Evolutionary conservation across 2,797 vertebrate genomes (phyloP), one percentile per base, ranked within the genome.

Genomic region (Euthynnus affinis): DNA sequence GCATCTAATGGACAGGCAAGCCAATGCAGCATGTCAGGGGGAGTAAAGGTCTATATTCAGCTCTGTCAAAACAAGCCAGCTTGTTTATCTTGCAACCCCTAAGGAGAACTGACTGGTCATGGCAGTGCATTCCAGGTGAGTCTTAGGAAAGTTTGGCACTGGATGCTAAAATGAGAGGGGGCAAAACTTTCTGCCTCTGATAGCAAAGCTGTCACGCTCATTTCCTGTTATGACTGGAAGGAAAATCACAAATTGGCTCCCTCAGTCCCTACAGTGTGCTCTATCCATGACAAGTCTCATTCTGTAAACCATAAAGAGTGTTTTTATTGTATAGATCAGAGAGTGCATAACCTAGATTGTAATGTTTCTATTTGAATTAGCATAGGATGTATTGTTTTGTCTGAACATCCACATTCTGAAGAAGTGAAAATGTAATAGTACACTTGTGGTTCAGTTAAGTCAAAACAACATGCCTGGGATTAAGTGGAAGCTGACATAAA

Each of bases 1-100:
- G 86, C 86, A 81, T 91, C 88, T 89, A 91, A 92, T 90, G 88
- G 91, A 92, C 88, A 91, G 80, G 69, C 60, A 86, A 87, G 89
- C 80, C 87, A 80, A 90, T 87, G 72, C 87, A 85, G 87, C 87
- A 88, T 88, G 90, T 91, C 91, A 89, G 84, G 60, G 81, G 65
- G 75, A 85, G 88, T 87, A 84, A 88, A 87, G 88, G 83, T 91
- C 88, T 91, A 87, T 93, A 92, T 89, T 91, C 85, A 82, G 88
- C 86, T 77, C 79, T 89, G 90, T 92, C 92, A 93, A 91, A 92
- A 93, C 90, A 91, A 89, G 87, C 82, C 68, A 52, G 83, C 80
- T 93, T 92, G 89, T 91, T 93, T 90, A 92, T 90, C 84, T 87
- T 6, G 0, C 60, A 66, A 56, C 68, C 78, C 81, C 71, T 51